These are phyloP conservation scores for Aspidiotus destructor DNA, from an alignment of 2,888 invertebrate species.

Conservation along the genomic window DNA sequence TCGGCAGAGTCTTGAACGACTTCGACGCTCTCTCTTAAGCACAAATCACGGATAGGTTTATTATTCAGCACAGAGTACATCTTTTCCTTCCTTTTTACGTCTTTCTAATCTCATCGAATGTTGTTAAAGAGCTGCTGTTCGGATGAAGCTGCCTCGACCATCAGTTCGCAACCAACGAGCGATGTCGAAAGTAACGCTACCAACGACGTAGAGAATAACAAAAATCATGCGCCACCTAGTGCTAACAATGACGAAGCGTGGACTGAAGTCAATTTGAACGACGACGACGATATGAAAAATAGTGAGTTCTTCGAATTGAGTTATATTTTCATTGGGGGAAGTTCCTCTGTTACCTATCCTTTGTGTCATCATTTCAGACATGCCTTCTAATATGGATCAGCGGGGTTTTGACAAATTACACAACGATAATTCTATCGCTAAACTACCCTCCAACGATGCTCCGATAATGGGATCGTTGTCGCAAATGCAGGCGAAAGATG, in stretches of 20 bases:
- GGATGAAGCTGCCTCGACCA: constrained; percentile 53
- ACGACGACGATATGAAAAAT: constrained; percentile 51
- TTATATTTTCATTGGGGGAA: background rate
- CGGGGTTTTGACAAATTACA: constrained; percentile 61
- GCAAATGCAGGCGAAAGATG: constrained; percentile 50
- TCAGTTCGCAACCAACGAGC: constrained; percentile 38
- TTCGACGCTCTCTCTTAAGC: too few species aligned
- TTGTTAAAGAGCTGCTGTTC: constrained; percentile 69
- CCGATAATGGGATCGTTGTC: constrained; percentile 30
- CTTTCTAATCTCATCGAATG: too few species aligned
- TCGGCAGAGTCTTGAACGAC: too few species aligned
- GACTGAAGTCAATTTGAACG: constrained; percentile 87
- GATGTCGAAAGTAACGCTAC: constrained; percentile 39
- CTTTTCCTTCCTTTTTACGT: too few species aligned
- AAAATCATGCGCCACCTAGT: constrained; percentile 22
- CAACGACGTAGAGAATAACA: constrained; percentile 37
- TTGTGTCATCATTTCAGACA: constrained; percentile 6
- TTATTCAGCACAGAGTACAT: too few species aligned
- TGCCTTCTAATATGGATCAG: constrained; percentile 42
- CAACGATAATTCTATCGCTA: constrained; percentile 62
- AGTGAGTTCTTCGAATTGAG: constrained; percentile 7
- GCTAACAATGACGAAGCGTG: constrained; percentile 65
- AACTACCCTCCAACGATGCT: constrained; percentile 45
- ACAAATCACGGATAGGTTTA: too few species aligned
- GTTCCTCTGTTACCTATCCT: background rate